Base-by-base conservation (phyloP, 1,140 invertebrate genomes). In the Medauroidea extradentata region DNA sequence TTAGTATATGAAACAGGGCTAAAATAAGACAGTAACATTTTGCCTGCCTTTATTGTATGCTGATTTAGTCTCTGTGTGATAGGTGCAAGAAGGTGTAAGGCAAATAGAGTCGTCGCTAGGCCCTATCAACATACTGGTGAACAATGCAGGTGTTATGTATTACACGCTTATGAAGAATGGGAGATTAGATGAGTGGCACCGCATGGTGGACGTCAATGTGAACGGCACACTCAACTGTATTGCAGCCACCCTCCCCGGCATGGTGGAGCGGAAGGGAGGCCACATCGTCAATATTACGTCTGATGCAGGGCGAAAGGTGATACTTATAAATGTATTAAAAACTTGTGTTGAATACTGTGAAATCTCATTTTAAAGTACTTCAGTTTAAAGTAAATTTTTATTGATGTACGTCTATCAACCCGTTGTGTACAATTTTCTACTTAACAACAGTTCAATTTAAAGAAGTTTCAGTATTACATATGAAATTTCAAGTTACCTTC, bases 251-350 rank as follows among this genome's bases (percentile, higher is more conserved):
- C 48, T 69, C n/a, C 59, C 57, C 3, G 42, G 34, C 3, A 69
- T 69, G 68, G 60, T 59, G 21, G 25, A 46, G 16, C 43, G 62
- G 16, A 60, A 62, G 21, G 24, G 53, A 19, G 66, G 68, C 2
- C 66, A 69, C 27, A 65, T 69, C 42, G 55, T 69, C 13, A 69
- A 68, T 19, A 68, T 69, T 16, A 62, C 63, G 14, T 69, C 68
- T n/a, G 64, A 69, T 46, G 68, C 63, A 24, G 68, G 65, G 0
- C 61, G 60, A 53, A 65, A 57, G 52, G 66, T 67, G 57, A 38
- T 21, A 27, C 8, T 14, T 50, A 3, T 27, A 21, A 19, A 19
- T 14, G 5, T 5, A 44, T 14, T 19, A n/a, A n/a, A n/a, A n/a
- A n/a, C n/a, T n/a, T n/a, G n/a, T n/a, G n/a, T n/a, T n/a, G n/a